Evolutionary conservation across 2,113 vertebrate genomes (phyloP), one percentile per base, ranked within the genome.

Genomic region (Cephalopterus ornatus): DNA sequence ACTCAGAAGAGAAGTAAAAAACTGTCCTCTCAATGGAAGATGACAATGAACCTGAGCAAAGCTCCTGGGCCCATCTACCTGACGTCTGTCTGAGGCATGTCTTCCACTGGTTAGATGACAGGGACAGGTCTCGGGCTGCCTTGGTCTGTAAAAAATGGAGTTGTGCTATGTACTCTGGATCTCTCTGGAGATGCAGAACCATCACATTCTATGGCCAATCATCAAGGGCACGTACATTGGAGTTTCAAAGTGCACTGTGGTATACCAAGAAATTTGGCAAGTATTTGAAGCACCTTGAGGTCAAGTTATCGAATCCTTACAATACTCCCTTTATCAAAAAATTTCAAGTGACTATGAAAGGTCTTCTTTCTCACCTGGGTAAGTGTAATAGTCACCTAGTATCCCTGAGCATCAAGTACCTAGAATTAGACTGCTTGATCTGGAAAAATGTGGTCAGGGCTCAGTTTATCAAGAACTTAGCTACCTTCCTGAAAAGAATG

Each of bases 121-220:
- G 71, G 49, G 97, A 98, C 85, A 95, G 98, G 81, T 97, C 95
- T 67, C 85, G 33, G 22, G 97, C 98, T 4, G 97, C 97, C n/a
- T 95, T 98, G 37, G 98, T 98, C 44, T 98, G 98, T 78, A 97
- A 88, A n/a, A 98, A 96, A 30, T 98, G 98, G 98, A 98, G 92
- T 63, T 91, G 93, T 8, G 86, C 92, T 30, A 97, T 98, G 97
- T 89, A 96, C 27, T 98, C 97, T 0, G 98, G 97, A 19, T 97
- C 95, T 37, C 97, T 98, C 46, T 98, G 98, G 98, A 97, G 97
- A 26, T 92, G 92, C 30, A 94, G 98, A 67, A 96, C 96, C 62
- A 98, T 98, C 96, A 97, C 93, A 1, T 98, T 98, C 93, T 97
- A 92, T 3, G 97, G 97, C 72, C 87, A 85, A 14, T 90, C 97